Evolutionary conservation across 2,888 invertebrate genomes (phyloP).

Genomic region (Nowickia ferox): DNA sequence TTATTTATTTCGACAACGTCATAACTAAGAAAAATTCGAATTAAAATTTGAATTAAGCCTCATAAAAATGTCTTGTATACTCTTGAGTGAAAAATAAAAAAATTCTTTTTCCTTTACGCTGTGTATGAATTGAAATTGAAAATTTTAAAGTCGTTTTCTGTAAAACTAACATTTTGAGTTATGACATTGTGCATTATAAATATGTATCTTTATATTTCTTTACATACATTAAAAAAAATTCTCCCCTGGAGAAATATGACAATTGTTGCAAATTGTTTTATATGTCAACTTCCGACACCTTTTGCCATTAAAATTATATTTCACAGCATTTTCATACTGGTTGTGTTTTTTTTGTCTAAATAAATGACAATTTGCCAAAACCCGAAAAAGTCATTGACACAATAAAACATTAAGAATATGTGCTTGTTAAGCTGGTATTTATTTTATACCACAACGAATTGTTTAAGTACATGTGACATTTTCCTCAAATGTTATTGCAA

Average conservation of each 20-base stretch:
- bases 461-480: constrained; percentile 75
- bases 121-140: too few relatives aligned
- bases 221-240: constrained; percentile 42
- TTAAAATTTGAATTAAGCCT: too few relatives aligned
- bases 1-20: too few relatives aligned
- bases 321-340: background rate
- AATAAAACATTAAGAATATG: constrained; percentile 47
- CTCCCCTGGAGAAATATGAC: constrained; percentile 44
- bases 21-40: too few relatives aligned
- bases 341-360: background rate
- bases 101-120: too few relatives aligned
- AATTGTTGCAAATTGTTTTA: constrained; percentile 69
- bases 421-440: constrained; percentile 30
- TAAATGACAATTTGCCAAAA: constrained; percentile 61
- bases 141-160: too few relatives aligned
- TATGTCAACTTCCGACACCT: constrained; percentile 65
- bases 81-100: too few relatives aligned
- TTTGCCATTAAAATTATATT: constrained; percentile 37
- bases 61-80: too few relatives aligned
- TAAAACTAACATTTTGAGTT: too few relatives aligned
- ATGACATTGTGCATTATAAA: too few relatives aligned
- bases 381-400: constrained; percentile 59
- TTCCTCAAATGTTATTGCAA: constrained; percentile 39
- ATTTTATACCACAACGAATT: constrained; percentile 62
- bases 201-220: background rate